Percentiles rank a stretch among this genome's conserved stretches.
phyloP scores from a whole-genome alignment of 2,797 vertebrate species.

The Botia almorhae region DNA sequence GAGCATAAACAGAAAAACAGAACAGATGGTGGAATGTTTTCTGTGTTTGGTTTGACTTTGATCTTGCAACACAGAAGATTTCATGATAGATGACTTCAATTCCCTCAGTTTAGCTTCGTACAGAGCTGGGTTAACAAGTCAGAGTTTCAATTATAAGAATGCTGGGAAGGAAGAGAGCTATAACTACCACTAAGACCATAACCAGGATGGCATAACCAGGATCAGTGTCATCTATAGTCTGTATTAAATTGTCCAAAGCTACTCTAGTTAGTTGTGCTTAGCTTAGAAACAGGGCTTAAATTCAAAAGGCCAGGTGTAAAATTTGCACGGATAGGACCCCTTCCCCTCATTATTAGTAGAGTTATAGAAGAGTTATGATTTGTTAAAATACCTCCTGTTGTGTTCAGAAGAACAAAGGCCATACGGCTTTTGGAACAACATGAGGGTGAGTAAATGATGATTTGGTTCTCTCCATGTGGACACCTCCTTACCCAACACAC shows the following conservation, averaged over 20 bases:
- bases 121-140: not conserved
- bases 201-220: not conserved
- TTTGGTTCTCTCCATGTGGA: no score
- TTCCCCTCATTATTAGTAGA: no score
- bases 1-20: conserved; percentile 56
- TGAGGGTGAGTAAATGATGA: no score
- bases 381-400: no score
- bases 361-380: no score
- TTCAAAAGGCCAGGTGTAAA: no score
- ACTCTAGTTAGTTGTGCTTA: not conserved
- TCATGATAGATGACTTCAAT: not conserved
- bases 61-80: conserved; percentile 2
- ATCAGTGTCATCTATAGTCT: not conserved
- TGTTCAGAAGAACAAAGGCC: no score
- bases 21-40: conserved; percentile 31
- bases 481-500: no score
- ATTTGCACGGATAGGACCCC: no score
- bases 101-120: not conserved
- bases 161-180: not conserved
- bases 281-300: not conserved
- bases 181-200: not conserved
- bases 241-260: not conserved
- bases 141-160: not conserved
- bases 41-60: conserved; percentile 22
- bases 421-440: no score